phyloP scores from a whole-genome alignment of 2,888 invertebrate genomes.

The Cephus pygmeus region DNA sequence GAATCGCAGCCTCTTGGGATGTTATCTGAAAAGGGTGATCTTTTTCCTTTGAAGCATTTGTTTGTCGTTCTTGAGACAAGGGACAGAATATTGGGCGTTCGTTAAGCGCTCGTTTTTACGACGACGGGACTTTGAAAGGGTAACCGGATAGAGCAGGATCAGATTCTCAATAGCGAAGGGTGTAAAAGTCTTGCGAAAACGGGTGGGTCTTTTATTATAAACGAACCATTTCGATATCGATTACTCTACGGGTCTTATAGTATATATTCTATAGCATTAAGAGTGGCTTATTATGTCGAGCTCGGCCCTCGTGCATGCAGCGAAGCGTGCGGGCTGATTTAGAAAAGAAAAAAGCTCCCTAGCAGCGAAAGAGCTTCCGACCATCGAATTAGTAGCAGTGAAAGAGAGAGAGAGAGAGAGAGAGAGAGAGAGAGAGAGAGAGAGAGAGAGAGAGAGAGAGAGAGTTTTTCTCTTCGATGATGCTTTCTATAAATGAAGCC shows the following conservation, averaged over 20 bases:
- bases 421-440: too few species aligned
- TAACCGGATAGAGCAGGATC: background rate
- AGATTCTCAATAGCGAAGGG: background rate
- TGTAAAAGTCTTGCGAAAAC: background rate
- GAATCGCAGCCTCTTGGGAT: background rate
- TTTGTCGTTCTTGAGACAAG: background rate
- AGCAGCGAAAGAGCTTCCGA: background rate
- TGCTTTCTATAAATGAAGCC: background rate
- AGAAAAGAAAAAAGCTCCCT: background rate
- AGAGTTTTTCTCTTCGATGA: background rate
- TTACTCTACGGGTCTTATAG: background rate
- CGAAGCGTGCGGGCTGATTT: background rate
- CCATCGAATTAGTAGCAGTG: background rate
- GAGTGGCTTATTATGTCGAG: background rate
- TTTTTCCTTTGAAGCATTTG: background rate
- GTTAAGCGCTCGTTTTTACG: background rate
- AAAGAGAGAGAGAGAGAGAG: too few species aligned
- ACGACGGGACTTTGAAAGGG: background rate
- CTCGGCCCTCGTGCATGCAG: conserved; percentile 2
- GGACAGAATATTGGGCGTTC: background rate
- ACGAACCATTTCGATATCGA: background rate
- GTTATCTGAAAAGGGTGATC: background rate
- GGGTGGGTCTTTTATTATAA: background rate
- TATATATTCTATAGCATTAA: background rate
- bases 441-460: too few species aligned